A percentile compares a stretch with the other conserved stretches of the same genome.
Evolutionary conservation across 2,888 invertebrate genomes (phyloP).

Genomic region (Odontothrips loti): DNA sequence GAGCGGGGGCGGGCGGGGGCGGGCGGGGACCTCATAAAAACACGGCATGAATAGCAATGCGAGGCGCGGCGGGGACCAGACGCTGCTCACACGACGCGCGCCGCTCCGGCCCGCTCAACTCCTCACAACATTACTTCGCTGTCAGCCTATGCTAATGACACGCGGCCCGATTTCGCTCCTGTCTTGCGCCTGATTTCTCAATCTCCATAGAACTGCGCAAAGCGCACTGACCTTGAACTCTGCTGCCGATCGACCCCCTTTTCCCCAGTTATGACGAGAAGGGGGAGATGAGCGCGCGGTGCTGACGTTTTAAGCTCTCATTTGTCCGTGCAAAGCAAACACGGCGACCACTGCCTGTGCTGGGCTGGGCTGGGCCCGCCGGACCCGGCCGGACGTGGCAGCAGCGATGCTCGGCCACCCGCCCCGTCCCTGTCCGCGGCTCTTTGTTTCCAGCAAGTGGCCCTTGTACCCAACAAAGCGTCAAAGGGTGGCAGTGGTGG

Average conservation of each 20-base stretch:
- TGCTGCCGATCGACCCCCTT: too few relatives aligned
- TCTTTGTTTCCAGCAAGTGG: slow-evolving; percentile 22
- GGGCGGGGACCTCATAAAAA: background rate
- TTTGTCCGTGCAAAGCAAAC: slow-evolving; percentile 2
- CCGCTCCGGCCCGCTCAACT: background rate
- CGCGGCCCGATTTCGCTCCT: background rate
- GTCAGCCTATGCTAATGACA: background rate
- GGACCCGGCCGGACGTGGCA: too few relatives aligned
- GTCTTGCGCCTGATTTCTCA: too few relatives aligned
- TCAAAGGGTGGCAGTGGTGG: slow-evolving; percentile 1
- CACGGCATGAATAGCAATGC: background rate
- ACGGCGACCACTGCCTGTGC: background rate
- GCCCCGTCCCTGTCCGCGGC: background rate
- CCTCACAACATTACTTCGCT: too few relatives aligned
- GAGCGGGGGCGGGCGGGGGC: background rate
- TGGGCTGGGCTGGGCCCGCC: too few relatives aligned
- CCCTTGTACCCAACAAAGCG: background rate
- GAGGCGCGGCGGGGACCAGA: background rate
- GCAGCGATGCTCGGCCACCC: background rate
- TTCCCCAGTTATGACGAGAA: too few relatives aligned
- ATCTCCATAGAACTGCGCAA: too few relatives aligned
- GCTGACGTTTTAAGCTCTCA: slow-evolving; percentile 10
- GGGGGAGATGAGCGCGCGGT: background rate
- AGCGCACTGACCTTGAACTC: too few relatives aligned
- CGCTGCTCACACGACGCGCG: background rate